phyloP scores from a whole-genome alignment of 2,888 invertebrate species.

The Phasia obesa region DNA sequence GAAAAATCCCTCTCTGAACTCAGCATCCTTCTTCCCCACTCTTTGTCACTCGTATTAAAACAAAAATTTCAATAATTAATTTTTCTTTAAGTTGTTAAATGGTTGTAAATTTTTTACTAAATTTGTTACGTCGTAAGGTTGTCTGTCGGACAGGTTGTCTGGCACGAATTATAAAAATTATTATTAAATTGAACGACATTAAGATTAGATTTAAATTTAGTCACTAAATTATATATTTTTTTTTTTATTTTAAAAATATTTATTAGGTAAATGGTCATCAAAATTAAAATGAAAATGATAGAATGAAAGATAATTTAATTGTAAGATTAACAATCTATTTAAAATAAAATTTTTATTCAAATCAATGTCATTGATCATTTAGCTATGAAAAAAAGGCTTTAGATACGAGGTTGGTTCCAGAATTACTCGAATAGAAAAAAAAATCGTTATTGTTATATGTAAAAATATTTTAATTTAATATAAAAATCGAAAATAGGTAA shows the following conservation, averaged over 20 bases:
- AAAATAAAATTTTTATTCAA: slow-evolving; percentile 37
- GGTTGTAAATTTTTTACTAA: slow-evolving; percentile 44
- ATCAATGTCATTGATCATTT: slow-evolving; percentile 49
- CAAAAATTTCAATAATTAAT: slow-evolving; percentile 24
- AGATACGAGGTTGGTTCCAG: not conserved
- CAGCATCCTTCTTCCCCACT: no score
- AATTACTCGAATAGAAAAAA: no score
- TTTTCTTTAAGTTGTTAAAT: slow-evolving; percentile 35
- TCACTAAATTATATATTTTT: not conserved
- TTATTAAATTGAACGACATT: slow-evolving; percentile 31
- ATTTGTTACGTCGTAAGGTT: slow-evolving; percentile 34
- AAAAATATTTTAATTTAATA: no score
- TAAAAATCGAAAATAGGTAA: no score
- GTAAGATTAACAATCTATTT: slow-evolving; percentile 32
- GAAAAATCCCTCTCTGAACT: not conserved
- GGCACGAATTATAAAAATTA: slow-evolving; percentile 6
- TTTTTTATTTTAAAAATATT: slow-evolving; percentile 4
- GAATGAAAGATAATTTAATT: slow-evolving; percentile 6
- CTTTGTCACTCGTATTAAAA: not conserved
- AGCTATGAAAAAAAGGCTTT: slow-evolving; percentile 38
- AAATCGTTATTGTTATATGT: no score
- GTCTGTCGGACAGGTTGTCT: slow-evolving; percentile 42
- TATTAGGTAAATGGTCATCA: slow-evolving; percentile 31
- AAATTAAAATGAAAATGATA: slow-evolving; percentile 21
- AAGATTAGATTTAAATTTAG: slow-evolving; percentile 34